Percentiles rank a stretch among this genome's conserved stretches.
These are phyloP conservation scores for Diprion similis DNA, from an alignment of 1,140 invertebrate genomes.

Conservation along the genomic window DNA sequence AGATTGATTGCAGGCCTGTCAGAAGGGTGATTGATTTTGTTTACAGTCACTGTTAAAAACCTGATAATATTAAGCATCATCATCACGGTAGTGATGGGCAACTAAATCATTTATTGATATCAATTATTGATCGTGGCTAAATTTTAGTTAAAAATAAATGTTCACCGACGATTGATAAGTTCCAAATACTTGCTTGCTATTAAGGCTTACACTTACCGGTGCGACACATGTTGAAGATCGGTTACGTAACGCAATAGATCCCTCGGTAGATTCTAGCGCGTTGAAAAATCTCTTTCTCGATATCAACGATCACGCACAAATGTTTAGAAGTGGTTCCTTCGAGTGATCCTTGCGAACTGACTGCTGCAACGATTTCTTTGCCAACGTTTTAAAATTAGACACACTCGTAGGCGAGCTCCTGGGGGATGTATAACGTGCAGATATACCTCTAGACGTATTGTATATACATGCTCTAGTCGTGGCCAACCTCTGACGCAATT, in stretches of 20 bases:
- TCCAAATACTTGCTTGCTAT: too few relatives aligned
- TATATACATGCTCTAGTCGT: neutral
- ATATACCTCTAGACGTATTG: neutral
- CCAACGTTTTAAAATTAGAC: conserved; percentile 1
- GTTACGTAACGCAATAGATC: neutral
- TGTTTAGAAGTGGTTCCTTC: neutral
- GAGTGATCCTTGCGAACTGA: neutral
- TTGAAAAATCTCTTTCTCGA: neutral
- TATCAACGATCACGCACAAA: neutral
- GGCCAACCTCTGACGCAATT: neutral
- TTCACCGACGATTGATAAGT: too few relatives aligned
- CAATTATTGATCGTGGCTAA: too few relatives aligned
- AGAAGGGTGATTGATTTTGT: too few relatives aligned
- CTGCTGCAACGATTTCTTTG: neutral
- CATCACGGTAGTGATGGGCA: too few relatives aligned
- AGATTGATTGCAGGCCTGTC: too few relatives aligned
- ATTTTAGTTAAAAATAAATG: neutral
- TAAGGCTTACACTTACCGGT: neutral
- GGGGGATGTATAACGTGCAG: neutral
- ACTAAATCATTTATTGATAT: too few relatives aligned
- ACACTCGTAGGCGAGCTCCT: neutral
- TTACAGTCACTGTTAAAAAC: too few relatives aligned
- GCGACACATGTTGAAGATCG: neutral
- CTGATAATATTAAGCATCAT: too few relatives aligned
- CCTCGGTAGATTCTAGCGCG: neutral